Percentiles rank a stretch among this genome's conserved stretches.
Conservation (phyloP, 2,888 invertebrate genomes). For the Pomacea canaliculata region DNA sequence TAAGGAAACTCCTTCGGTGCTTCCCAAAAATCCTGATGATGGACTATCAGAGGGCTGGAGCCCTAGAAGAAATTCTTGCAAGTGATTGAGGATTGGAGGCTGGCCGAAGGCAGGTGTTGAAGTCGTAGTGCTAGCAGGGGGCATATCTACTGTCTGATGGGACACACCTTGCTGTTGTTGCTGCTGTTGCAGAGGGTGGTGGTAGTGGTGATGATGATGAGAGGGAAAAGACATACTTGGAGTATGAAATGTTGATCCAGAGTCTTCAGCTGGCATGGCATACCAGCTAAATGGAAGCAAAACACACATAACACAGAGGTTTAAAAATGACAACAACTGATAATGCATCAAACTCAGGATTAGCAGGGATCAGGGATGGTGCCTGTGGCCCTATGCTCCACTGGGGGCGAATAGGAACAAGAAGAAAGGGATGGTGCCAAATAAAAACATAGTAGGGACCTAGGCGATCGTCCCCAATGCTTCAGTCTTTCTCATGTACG, state of each 20-base stretch:
- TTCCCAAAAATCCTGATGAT: conserved; percentile 1
- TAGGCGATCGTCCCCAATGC: no score
- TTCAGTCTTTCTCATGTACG: no score
- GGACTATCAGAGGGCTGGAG: conserved; percentile 7
- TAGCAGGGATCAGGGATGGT: no score
- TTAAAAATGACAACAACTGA: no score
- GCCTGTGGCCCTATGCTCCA: no score
- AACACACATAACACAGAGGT: no score
- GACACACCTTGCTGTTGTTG: not conserved
- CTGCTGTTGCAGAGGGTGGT: conserved; percentile 8
- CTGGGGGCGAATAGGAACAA: no score
- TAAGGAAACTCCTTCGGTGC: not conserved
- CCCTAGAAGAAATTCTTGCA: conserved; percentile 24
- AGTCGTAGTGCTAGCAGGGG: not conserved
- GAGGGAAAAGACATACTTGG: not conserved
- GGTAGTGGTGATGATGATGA: not conserved
- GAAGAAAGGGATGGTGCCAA: no score
- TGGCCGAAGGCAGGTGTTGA: not conserved
- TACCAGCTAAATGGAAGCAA: conserved; percentile 3
- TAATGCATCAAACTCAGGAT: no score
- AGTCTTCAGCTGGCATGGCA: not conserved
- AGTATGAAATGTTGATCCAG: conserved; percentile 1
- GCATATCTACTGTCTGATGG: conserved; percentile 10
- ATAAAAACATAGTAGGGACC: no score
- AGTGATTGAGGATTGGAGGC: conserved; percentile 18